phyloP scores from a whole-genome alignment of 2,113 vertebrate species.

The Gavia stellata region DNA sequence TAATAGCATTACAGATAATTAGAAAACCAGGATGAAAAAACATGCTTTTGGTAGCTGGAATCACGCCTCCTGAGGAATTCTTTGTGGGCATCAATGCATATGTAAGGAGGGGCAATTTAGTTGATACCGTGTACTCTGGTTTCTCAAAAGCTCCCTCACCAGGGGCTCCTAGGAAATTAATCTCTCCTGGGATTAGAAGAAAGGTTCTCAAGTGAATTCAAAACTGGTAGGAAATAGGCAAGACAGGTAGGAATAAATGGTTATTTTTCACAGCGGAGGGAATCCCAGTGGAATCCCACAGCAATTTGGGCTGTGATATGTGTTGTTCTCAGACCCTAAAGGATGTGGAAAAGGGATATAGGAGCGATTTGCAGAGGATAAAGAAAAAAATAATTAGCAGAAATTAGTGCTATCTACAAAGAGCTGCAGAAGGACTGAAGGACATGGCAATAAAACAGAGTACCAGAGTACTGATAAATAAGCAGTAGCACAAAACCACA shows the following conservation, averaged over 20 bases:
- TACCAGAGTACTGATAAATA: background rate
- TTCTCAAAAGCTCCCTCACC: background rate
- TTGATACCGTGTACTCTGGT: background rate
- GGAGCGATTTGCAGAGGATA: background rate
- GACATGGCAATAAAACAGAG: background rate
- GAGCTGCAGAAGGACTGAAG: background rate
- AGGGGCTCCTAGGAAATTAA: background rate
- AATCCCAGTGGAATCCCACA: background rate
- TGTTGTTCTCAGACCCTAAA: background rate
- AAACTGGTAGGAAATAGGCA: background rate
- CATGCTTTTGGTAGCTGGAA: background rate
- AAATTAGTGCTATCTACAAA: background rate
- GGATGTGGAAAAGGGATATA: background rate
- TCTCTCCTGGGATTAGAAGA: background rate
- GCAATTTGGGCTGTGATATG: background rate
- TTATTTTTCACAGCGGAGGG: background rate
- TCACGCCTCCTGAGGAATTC: background rate
- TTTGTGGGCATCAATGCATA: background rate
- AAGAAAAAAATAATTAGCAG: background rate
- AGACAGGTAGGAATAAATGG: background rate
- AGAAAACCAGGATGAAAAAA: background rate
- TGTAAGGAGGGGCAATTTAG: background rate
- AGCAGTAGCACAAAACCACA: background rate
- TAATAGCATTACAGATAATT: background rate
- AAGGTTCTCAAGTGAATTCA: background rate